Conservation (phyloP, 2,113 vertebrate species). For the Percopsis transmontana region DNA sequence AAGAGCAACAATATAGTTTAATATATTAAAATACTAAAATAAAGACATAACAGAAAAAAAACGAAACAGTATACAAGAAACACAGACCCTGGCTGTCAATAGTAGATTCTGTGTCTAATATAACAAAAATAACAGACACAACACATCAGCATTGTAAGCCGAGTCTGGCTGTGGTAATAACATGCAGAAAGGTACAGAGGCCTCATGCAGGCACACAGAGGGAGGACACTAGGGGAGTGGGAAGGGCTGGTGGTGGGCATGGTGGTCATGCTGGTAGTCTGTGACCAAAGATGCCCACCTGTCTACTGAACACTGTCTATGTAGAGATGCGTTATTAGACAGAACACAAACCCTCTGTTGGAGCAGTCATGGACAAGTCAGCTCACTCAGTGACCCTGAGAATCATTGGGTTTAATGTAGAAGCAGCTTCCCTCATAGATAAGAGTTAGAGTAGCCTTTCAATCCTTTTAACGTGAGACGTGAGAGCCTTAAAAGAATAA, state of each 20-base stretch:
- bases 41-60: no score
- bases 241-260: conserved; percentile 46
- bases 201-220: conserved; percentile 27
- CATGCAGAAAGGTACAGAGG: neutral
- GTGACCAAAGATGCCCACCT: conserved; percentile 45
- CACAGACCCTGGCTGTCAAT: no score
- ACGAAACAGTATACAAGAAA: no score
- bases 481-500: conserved; percentile 15
- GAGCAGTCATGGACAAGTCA: neutral
- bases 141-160: no score
- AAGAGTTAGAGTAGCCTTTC: neutral
- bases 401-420: neutral
- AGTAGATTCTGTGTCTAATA: neutral
- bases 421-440: conserved; percentile 4
- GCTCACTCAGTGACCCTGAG: neutral
- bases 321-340: conserved; percentile 26
- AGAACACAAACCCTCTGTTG: conserved; percentile 8
- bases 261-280: conserved; percentile 43
- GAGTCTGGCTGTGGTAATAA: conserved; percentile 2
- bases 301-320: conserved; percentile 47
- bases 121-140: neutral
- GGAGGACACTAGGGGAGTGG: conserved; percentile 17
- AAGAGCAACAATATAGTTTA: no score
- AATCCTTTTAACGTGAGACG: neutral
- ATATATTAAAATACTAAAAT: no score